Base-by-base conservation (phyloP, 1,140 invertebrate species). In the Nephotettix cincticeps region DNA sequence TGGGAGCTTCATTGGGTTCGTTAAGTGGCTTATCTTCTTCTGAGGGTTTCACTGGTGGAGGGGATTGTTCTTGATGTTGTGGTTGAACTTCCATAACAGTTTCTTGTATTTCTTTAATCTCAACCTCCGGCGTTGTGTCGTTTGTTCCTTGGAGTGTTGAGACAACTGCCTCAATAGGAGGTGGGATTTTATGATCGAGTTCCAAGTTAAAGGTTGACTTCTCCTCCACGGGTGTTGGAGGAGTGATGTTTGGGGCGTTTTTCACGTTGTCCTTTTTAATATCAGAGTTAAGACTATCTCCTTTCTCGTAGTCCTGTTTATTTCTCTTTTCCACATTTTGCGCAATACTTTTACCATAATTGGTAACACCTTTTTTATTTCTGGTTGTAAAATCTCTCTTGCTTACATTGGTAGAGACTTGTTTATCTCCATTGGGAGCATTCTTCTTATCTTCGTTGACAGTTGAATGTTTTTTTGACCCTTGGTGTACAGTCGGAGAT, bases 21-120 rank as follows among this genome's bases (percentile, higher is more conserved):
- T 25, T 21, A 29, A 27, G 6, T 6, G 6, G 19, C 29, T 51
- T 47, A 19, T 21, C 40, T 66, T 14, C 25, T 13, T 68, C 64
- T 40, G 54, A 64, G 21, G 65, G 19, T 36, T 64, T 25, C 9
- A 32, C 63, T 9, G 45, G 58, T 40, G 71, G 56, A 27, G 56
- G 23, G 4, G 13, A 21, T 51, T 19, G 30, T 40, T 11, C 43
- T 19, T 23, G 19, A 28, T 11, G 14, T n/a, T 56, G 23, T 23
- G 54, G 19, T 28, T 21, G 28, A 21, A 40, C 29, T 28, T 68
- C 63, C 43, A 47, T 30, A 9, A 40, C 23, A 27, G 19, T 21
- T 29, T 29, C 51, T 25, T 43, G 45, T 17, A 27, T 45, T 28
- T 58, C 58, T 23, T 68, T 58, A 11, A 47, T 63, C 29, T 66